These are phyloP conservation scores for Cheirogaleus major DNA, from an alignment of 2,797 vertebrate genomes.

Conservation along the genomic window DNA sequence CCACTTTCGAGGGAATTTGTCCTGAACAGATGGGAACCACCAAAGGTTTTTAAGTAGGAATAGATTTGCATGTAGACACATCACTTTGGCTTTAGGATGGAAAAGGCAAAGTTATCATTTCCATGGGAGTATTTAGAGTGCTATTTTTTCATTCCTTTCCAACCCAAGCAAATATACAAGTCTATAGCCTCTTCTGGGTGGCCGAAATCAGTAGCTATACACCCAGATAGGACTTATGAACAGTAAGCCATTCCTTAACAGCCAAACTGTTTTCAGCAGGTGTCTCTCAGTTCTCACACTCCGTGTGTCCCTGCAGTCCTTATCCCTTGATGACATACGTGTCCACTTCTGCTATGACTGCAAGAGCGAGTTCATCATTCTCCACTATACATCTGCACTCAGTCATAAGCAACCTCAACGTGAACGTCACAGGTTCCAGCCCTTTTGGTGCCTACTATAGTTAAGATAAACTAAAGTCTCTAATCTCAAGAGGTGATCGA, in stretches of 20 bases:
- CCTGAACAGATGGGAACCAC: background rate
- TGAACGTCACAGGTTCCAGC: slow-evolving; percentile 79
- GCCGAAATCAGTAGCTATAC: background rate
- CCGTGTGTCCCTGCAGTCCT: background rate
- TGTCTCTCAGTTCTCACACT: background rate
- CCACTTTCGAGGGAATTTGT: background rate
- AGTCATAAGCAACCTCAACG: background rate
- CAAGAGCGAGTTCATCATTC: background rate
- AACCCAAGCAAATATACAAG: background rate
- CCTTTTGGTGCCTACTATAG: slow-evolving; percentile 78
- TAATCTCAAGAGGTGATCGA: background rate
- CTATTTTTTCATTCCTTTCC: slow-evolving; percentile 6
- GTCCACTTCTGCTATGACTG: background rate
- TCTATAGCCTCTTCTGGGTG: background rate
- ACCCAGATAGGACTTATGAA: background rate
- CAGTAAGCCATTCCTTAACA: background rate
- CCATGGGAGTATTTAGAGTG: background rate
- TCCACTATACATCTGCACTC: slow-evolving; percentile 15
- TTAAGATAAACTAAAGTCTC: slow-evolving; percentile 85
- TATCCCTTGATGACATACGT: background rate
- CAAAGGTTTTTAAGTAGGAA: background rate
- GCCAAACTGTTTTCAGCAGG: background rate
- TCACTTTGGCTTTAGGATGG: background rate
- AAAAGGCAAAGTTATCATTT: background rate
- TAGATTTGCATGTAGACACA: background rate